A percentile compares a stretch with the other conserved stretches of the same genome.
Evolutionary conservation across 1,140 invertebrate species (phyloP).

Genomic region (Apis dorsata): DNA sequence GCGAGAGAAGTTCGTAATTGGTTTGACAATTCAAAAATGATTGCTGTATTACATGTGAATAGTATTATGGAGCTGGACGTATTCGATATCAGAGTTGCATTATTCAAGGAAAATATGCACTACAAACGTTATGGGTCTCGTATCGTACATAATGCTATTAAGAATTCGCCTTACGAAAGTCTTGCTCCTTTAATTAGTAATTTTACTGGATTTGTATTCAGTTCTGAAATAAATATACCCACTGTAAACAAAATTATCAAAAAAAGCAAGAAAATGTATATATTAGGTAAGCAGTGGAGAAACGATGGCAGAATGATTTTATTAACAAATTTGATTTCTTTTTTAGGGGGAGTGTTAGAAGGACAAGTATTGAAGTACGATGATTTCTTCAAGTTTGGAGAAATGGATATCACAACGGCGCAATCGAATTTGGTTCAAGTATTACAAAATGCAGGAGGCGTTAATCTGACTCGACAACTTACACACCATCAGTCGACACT

Average conservation of each 20-base stretch:
- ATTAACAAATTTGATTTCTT: constrained; percentile 36
- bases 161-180: constrained; percentile 81
- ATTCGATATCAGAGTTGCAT: constrained; percentile 82
- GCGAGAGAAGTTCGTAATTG: constrained; percentile 85
- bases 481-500: constrained; percentile 85
- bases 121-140: constrained; percentile 83
- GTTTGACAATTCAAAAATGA: constrained; percentile 85
- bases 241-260: constrained; percentile 82
- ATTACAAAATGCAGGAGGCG: constrained; percentile 82
- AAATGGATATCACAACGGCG: constrained; percentile 82
- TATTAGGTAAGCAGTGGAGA: constrained; percentile 81
- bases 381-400: constrained; percentile 84
- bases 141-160: constrained; percentile 82
- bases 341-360: constrained; percentile 85
- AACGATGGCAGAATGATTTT: background rate
- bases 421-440: constrained; percentile 84
- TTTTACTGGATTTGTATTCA: constrained; percentile 82
- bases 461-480: constrained; percentile 83
- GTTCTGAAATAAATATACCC: constrained; percentile 81
- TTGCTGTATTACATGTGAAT: constrained; percentile 86
- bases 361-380: constrained; percentile 84
- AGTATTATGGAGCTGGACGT: constrained; percentile 82
- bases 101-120: constrained; percentile 84
- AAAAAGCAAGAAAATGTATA: constrained; percentile 83
- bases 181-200: constrained; percentile 73